These are phyloP conservation scores for Garra rufa DNA, from an alignment of 2,113 vertebrate species.

Conservation along the genomic window DNA sequence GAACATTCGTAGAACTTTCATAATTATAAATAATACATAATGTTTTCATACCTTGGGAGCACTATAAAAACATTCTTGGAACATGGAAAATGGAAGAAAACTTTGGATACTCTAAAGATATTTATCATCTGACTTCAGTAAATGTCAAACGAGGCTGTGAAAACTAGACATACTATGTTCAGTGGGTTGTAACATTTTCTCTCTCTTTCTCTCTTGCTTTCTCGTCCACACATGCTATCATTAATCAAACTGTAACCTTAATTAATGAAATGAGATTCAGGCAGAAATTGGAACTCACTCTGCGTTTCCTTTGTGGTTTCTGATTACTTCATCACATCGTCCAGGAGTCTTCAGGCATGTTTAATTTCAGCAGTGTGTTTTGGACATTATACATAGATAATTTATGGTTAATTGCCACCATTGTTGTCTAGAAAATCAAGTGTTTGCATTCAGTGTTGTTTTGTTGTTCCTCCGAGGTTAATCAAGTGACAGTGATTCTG, in stretches of 20 bases:
- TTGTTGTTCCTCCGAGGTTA: constrained; percentile 53
- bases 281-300: neutral
- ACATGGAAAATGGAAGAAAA: neutral
- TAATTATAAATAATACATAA: too few species aligned
- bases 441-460: constrained; percentile 32
- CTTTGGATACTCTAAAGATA: neutral
- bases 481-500: constrained; percentile 62
- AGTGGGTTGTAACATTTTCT: neutral
- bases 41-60: too few species aligned
- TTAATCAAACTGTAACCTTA: neutral
- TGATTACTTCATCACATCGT: neutral
- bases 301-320: neutral
- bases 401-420: neutral
- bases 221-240: neutral
- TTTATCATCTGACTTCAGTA: neutral
- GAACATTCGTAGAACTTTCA: too few species aligned
- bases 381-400: neutral
- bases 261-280: neutral
- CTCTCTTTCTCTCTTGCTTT: neutral
- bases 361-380: neutral
- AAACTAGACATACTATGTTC: neutral
- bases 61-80: too few species aligned
- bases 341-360: neutral
- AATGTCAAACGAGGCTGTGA: neutral
- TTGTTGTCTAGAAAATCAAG: constrained; percentile 2